phyloP scores from a whole-genome alignment of 2,888 invertebrate genomes.

The Ormia ochracea region DNA sequence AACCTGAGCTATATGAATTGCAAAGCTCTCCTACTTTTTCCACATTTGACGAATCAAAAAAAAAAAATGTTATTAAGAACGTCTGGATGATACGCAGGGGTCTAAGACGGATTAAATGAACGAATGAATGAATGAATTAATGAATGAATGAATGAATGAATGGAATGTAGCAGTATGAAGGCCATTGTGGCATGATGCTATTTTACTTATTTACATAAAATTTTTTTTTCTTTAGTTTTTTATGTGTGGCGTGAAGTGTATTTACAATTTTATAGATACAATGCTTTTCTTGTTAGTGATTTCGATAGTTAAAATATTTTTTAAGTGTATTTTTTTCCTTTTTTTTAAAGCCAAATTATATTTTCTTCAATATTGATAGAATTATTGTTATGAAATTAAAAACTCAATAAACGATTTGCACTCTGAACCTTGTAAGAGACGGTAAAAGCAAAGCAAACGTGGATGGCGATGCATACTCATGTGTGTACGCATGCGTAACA shows the following conservation, averaged over 20 bases:
- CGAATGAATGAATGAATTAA: constrained; percentile 5
- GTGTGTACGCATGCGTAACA: too few relatives aligned
- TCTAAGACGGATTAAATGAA: neutral
- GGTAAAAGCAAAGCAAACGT: constrained; percentile 67
- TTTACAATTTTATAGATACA: constrained; percentile 4
- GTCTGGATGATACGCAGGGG: too few relatives aligned
- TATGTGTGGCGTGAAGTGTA: constrained; percentile 13
- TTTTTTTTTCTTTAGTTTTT: neutral
- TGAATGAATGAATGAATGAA: neutral
- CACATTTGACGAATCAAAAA: too few relatives aligned
- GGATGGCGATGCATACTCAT: neutral
- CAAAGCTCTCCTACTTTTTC: too few relatives aligned
- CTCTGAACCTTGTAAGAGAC: constrained; percentile 69
- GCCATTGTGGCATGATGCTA: constrained; percentile 2
- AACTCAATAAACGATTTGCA: constrained; percentile 61
- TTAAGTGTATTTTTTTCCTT: too few relatives aligned
- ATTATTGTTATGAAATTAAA: constrained; percentile 25
- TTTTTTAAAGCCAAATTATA: constrained; percentile 27
- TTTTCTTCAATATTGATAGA: constrained; percentile 13
- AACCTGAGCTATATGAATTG: too few relatives aligned
- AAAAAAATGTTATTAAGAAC: neutral
- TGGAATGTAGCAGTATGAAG: constrained; percentile 23
- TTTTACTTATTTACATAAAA: constrained; percentile 29
- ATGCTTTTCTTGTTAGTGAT: neutral
- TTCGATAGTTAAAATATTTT: neutral